Base-by-base conservation (phyloP, 2,797 vertebrate species). In the Apogon hyalosoma region DNA sequence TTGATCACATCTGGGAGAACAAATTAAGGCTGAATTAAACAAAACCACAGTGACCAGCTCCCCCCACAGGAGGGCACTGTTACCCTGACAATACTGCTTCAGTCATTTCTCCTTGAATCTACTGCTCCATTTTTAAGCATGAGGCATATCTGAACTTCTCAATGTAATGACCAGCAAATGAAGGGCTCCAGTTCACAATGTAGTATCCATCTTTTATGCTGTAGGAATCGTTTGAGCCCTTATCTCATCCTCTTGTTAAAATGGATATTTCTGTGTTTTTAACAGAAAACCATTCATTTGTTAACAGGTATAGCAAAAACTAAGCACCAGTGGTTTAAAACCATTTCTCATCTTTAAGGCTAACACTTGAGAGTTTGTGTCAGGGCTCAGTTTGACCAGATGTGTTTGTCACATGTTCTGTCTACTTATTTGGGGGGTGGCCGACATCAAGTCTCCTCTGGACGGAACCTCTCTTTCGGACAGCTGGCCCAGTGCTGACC, bases 381-480 rank as follows among this genome's bases (percentile, higher is more conserved):
- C 21, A 15, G 15, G 3, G 15, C 42, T 43, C 14, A 21, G 13
- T 62, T 21, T 14, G 43, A 18, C 18, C 11, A 45, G 11, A 36
- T 9, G 4, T 0, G 11, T 39, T 7, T 31, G 51, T 54, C 43
- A n/a, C 13, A 7, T 1, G 1, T 7, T 21, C 11, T 7, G 0
- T 69, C 84, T 92, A 95, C 72, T 93, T 91, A 43, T 90, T 56
- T 0, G 87, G 87, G 0, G 88, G 71, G 75, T 93, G 94, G 46
- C 94, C 92, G 41, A 98, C 91, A 73, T 99, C 95, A 31, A 99
- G 93, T 67, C 95, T 95, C 82, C 97, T 95, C 88, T 98, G 97
- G 3, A 92, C 97, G 0, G 96, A 96, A 73, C 94, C 94, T 73
- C 84, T 90, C 73, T 88, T 96, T 55, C 92, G 86, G 45, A 85